Evolutionary conservation across 2,113 vertebrate genomes (phyloP).

Genomic region (Cyanocitta stelleri): DNA sequence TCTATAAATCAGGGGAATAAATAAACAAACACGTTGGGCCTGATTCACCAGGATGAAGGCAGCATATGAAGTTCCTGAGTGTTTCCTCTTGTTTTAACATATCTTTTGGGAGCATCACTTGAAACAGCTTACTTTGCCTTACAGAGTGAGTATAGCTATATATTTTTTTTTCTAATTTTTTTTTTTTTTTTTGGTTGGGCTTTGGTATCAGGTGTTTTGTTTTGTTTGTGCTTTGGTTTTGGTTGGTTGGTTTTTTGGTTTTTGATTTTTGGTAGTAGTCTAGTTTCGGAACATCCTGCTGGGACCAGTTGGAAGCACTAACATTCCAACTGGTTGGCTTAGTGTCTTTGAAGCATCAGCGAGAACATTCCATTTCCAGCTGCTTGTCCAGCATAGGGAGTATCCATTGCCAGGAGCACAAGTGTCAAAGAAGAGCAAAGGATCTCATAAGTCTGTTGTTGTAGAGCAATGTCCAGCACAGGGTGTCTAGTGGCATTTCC

Average conservation of each 20-base stretch:
- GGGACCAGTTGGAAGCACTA: background rate
- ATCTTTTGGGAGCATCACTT: background rate
- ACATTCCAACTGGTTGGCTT: background rate
- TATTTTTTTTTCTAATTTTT: fast-evolving
- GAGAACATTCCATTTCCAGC: background rate
- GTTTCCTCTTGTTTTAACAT: background rate
- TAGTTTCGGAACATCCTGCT: background rate
- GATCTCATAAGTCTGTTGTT: background rate
- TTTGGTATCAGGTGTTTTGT: background rate
- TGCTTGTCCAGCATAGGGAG: background rate
- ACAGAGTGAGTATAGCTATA: background rate
- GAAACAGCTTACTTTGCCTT: background rate
- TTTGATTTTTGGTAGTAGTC: background rate
- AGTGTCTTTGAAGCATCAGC: background rate
- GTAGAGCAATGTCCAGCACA: background rate
- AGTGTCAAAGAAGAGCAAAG: background rate
- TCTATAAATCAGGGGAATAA: slow-evolving; percentile 35
- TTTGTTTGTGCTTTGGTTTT: background rate
- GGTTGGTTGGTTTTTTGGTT: background rate
- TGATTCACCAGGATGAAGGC: background rate
- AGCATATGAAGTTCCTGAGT: background rate
- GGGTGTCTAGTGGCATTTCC: background rate
- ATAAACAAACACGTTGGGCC: background rate
- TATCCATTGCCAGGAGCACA: background rate
- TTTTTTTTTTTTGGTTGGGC: fast-evolving